These are phyloP conservation scores for Lindbergichthys nudifrons DNA, from an alignment of 2,797 vertebrate species.

Conservation along the genomic window DNA sequence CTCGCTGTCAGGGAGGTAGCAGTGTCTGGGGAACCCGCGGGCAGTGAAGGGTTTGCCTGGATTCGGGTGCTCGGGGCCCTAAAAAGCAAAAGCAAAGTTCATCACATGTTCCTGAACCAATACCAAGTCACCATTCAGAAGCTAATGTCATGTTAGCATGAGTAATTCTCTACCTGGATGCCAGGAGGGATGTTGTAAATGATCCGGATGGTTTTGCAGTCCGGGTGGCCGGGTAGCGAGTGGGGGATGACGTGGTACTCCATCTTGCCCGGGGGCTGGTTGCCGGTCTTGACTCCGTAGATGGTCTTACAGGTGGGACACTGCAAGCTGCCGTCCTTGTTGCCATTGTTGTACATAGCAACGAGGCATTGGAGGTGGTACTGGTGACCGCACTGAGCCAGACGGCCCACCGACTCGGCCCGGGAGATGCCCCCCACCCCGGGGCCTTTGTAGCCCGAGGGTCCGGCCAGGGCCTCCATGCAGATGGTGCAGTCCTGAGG, in stretches of 20 bases:
- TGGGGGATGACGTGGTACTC: constrained; percentile 97
- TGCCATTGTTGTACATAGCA: constrained; percentile 98
- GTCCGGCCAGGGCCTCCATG: constrained; percentile 92
- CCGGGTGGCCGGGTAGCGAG: constrained; percentile 92
- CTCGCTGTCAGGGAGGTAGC: constrained; percentile 96
- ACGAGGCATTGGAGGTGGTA: constrained; percentile 97
- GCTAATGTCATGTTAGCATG: not conserved
- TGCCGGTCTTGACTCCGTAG: constrained; percentile 96
- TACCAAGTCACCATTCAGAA: not conserved
- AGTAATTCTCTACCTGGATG: constrained; percentile 87
- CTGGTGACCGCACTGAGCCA: constrained; percentile 91
- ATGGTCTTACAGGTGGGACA: constrained; percentile 98
- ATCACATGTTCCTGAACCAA: not conserved
- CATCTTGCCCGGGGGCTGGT: constrained; percentile 98
- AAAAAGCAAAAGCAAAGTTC: constrained; percentile 15
- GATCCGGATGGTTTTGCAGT: constrained; percentile 96
- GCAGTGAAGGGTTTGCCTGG: constrained; percentile 96
- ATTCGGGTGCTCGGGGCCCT: constrained; percentile 95
- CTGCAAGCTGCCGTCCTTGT: constrained; percentile 97
- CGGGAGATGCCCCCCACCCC: constrained; percentile 84
- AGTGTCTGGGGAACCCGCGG: constrained; percentile 95
- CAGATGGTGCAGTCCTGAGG: constrained; percentile 95
- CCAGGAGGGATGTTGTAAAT: constrained; percentile 98
- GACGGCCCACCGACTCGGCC: constrained; percentile 91
- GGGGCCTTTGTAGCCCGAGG: constrained; percentile 93